Evolutionary conservation across 2,888 invertebrate species (phyloP).

Genomic region (Scaptomyza reducta): DNA sequence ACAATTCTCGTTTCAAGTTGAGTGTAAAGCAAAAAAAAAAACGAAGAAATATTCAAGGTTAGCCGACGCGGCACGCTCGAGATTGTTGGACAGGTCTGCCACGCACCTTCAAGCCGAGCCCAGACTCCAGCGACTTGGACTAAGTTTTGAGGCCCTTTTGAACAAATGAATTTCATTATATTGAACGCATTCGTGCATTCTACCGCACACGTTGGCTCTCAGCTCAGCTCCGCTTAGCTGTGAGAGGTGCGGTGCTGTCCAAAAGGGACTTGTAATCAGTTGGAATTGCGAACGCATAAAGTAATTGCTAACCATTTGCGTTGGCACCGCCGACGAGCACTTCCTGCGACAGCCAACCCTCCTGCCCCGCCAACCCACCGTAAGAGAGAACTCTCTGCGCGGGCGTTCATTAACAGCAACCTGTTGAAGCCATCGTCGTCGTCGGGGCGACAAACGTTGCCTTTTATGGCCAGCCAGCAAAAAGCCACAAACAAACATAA

Average conservation of each 20-base stretch:
- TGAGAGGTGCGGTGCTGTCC: conserved; percentile 61
- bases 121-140: conserved; percentile 18
- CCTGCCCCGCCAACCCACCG: not conserved
- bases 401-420: conserved; percentile 78
- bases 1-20: conserved; percentile 71
- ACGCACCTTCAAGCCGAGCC: conserved; percentile 50
- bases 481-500: conserved; percentile 15
- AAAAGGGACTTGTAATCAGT: conserved; percentile 75
- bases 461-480: conserved; percentile 63
- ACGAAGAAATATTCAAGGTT: conserved; percentile 63
- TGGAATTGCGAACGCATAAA: conserved; percentile 77
- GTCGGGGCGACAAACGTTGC: conserved; percentile 74
- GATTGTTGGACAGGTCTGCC: conserved; percentile 61
- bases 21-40: conserved; percentile 30
- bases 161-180: conserved; percentile 77
- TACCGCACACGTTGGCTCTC: conserved; percentile 68
- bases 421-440: conserved; percentile 69
- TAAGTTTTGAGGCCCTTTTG: conserved; percentile 32
- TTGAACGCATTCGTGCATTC: conserved; percentile 77
- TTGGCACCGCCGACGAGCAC: conserved; percentile 67
- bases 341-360: conserved; percentile 27
- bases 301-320: conserved; percentile 78
- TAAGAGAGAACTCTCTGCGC: conserved; percentile 47
- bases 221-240: not conserved
- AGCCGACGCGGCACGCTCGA: conserved; percentile 68